These are phyloP conservation scores for Auanema freiburgensis DNA, from an alignment of 2,888 invertebrate species.

Conservation along the genomic window DNA sequence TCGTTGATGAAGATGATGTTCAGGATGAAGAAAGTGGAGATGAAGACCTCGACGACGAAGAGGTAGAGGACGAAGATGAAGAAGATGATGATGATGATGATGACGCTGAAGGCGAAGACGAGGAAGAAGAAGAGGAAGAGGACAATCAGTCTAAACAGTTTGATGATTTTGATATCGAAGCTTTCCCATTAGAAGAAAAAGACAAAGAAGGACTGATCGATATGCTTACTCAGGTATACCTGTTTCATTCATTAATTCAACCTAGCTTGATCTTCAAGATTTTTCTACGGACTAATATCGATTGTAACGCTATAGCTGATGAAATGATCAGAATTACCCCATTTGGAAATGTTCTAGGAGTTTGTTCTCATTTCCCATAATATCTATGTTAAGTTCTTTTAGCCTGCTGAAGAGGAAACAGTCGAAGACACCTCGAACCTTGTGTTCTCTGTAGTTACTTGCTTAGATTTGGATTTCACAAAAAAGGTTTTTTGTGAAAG, in stretches of 20 bases:
- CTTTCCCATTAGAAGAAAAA: constrained; percentile 47
- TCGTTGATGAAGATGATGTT: neutral
- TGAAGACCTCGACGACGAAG: constrained; percentile 27
- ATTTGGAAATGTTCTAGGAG: constrained; percentile 34
- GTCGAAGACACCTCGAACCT: constrained; percentile 37
- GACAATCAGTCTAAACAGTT: constrained; percentile 26
- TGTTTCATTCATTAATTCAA: neutral
- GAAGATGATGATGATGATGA: constrained; percentile 17
- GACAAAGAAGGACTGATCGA: constrained; percentile 53
- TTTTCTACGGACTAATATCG: constrained; percentile 54
- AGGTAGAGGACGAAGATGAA: constrained; percentile 23
- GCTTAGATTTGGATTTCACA: constrained; percentile 9
- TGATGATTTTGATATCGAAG: constrained; percentile 56
- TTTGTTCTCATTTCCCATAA: constrained; percentile 12
- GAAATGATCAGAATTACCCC: constrained; percentile 46
- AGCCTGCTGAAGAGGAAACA: constrained; percentile 45
- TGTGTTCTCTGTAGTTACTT: constrained; percentile 24
- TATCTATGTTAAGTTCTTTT: constrained; percentile 10
- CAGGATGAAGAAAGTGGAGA: constrained; percentile 15
- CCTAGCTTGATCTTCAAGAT: constrained; percentile 29
- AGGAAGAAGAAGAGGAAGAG: constrained; percentile 18
- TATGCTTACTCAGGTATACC: constrained; percentile 50
- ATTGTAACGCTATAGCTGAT: constrained; percentile 45
- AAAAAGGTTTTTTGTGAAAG: constrained; percentile 9
- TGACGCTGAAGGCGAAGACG: constrained; percentile 8